Conservation (phyloP, 2,888 invertebrate species). For the Argyra leucocephala region DNA sequence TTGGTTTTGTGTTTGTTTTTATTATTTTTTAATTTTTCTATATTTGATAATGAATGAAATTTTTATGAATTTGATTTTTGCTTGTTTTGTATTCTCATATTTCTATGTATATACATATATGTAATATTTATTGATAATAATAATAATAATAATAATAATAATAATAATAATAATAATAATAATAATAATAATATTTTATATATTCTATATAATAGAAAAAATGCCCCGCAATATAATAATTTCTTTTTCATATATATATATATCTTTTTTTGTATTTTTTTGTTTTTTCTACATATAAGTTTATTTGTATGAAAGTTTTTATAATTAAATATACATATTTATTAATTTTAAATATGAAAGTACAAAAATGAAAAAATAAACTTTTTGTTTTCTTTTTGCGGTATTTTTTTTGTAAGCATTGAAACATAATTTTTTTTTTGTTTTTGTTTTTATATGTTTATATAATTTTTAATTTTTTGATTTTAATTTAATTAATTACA, state of each 20-base stretch:
- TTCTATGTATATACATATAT: too few species aligned
- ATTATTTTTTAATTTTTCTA: too few species aligned
- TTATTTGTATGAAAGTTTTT: neutral
- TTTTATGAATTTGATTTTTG: too few species aligned
- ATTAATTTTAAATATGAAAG: neutral
- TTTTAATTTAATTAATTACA: too few species aligned
- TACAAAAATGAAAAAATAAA: constrained; percentile 6
- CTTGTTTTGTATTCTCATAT: too few species aligned
- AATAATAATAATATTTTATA: neutral
- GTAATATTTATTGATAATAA: too few species aligned
- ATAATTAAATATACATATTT: too few species aligned
- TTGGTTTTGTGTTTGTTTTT: too few species aligned
- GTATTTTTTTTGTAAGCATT: neutral
- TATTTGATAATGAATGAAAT: too few species aligned
- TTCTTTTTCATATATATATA: neutral
- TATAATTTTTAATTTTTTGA: too few species aligned
- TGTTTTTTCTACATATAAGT: neutral
- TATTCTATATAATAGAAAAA: constrained; percentile 6
- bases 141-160: too few species aligned
- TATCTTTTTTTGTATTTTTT: neutral
- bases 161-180: too few species aligned
- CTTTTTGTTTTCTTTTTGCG: neutral
- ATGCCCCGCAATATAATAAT: neutral
- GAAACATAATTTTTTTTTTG: constrained; percentile 7
- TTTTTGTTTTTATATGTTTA: constrained; percentile 9